Percentiles rank a stretch among this genome's conserved stretches.
Evolutionary conservation across 2,113 vertebrate genomes (phyloP).

Genomic region (Sturnus vulgaris): DNA sequence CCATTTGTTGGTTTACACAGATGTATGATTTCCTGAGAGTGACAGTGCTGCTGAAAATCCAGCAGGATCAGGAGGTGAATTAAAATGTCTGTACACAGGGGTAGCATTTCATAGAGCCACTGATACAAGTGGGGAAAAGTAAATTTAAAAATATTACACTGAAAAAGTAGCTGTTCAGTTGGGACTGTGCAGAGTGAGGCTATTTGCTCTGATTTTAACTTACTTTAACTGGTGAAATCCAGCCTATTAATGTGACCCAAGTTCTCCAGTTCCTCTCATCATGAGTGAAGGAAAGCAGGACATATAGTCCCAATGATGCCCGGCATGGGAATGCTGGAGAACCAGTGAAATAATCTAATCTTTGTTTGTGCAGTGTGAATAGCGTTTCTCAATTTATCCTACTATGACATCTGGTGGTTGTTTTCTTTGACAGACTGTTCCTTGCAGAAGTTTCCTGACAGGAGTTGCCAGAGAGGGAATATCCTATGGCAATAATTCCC

Average conservation of each 20-base stretch:
- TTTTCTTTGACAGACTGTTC: neutral
- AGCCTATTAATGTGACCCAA: neutral
- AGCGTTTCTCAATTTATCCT: neutral
- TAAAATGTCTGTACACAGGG: neutral
- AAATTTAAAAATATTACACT: neutral
- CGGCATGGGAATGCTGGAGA: neutral
- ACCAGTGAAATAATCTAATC: neutral
- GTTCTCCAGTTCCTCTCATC: neutral
- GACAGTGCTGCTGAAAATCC: neutral
- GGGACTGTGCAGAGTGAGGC: neutral
- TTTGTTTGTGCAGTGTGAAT: neutral
- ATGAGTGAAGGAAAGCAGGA: neutral
- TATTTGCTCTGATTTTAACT: neutral
- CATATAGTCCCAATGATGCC: neutral
- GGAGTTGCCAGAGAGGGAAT: accelerated
- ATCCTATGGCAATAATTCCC: neutral
- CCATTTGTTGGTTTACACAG: neutral
- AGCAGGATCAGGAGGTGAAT: neutral
- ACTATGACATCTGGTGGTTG: constrained; percentile 71
- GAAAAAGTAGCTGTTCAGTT: neutral
- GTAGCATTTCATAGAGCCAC: neutral
- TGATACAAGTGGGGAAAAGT: neutral
- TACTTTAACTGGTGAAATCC: neutral
- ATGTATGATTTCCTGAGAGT: accelerated
- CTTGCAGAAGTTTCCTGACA: neutral